These are phyloP conservation scores for Ditylenchus dipsaci DNA, from an alignment of 1,140 invertebrate genomes.

Conservation along the genomic window DNA sequence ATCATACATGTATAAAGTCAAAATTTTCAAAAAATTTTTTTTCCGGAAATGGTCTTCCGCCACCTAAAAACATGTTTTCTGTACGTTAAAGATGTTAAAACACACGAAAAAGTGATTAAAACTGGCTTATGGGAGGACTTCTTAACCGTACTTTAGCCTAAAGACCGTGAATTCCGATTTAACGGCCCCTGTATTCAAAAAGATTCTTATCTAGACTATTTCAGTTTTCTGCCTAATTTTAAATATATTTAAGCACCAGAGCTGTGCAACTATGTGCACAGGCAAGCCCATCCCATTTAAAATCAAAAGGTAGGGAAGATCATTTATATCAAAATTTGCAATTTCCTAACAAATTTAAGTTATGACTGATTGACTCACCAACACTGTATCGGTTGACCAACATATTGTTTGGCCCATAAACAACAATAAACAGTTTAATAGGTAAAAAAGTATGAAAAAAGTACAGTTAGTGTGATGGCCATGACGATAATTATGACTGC, in stretches of 20 bases:
- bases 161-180: too few species aligned
- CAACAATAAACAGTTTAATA: background rate
- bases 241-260: background rate
- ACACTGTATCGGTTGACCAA: constrained; percentile 55
- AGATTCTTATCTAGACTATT: too few species aligned
- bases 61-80: too few species aligned
- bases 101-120: too few species aligned
- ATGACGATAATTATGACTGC: constrained; percentile 62
- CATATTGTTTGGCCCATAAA: constrained; percentile 48
- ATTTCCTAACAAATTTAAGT: background rate
- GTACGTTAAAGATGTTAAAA: too few species aligned
- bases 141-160: too few species aligned
- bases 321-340: background rate
- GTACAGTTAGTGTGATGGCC: constrained; percentile 51
- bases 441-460: background rate
- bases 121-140: too few species aligned
- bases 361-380: constrained; percentile 29
- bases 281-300: background rate
- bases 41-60: too few species aligned
- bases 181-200: too few species aligned
- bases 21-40: too few species aligned
- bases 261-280: background rate
- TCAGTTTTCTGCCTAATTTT: too few species aligned
- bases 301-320: background rate
- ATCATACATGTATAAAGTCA: too few species aligned